Percentiles rank a stretch among this genome's conserved stretches.
phyloP scores from a whole-genome alignment of 2,888 invertebrate species.

The Mellilla xanthometata region DNA sequence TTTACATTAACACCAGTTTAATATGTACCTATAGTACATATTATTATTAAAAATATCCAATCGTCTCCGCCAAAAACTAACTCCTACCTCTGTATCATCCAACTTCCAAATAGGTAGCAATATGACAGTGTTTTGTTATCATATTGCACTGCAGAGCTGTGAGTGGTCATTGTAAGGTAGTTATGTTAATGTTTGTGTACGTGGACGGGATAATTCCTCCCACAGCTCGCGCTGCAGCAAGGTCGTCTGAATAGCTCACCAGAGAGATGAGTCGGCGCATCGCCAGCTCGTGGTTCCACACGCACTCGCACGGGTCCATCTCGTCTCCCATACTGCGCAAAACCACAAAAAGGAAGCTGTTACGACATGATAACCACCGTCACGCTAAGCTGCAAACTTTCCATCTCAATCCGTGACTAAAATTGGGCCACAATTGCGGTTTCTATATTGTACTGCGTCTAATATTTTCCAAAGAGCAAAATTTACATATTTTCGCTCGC shows the following conservation, averaged over 20 bases:
- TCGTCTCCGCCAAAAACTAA: too few relatives aligned
- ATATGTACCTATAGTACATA: too few relatives aligned
- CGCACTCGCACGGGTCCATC: slow-evolving; percentile 95
- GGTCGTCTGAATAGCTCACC: slow-evolving; percentile 84
- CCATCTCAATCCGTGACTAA: slow-evolving; percentile 9
- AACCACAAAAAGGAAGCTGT: slow-evolving; percentile 31
- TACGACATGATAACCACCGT: neutral
- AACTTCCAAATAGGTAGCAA: too few relatives aligned
- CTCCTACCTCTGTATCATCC: too few relatives aligned
- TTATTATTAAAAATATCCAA: too few relatives aligned
- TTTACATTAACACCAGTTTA: too few relatives aligned
- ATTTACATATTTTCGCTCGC: neutral
- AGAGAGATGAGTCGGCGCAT: slow-evolving; percentile 95
- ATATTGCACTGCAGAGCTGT: slow-evolving; percentile 7
- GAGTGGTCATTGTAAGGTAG: neutral
- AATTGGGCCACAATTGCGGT: slow-evolving; percentile 11
- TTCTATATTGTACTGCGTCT: neutral
- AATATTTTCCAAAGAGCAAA: neutral
- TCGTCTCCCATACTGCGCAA: slow-evolving; percentile 85
- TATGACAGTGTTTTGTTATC: neutral
- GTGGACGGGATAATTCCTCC: slow-evolving; percentile 30
- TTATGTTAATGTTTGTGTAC: slow-evolving; percentile 8
- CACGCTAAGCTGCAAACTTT: slow-evolving; percentile 18
- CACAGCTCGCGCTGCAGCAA: slow-evolving; percentile 40
- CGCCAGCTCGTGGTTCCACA: slow-evolving; percentile 95